A percentile compares a stretch with the other conserved stretches of the same genome.
Conservation (phyloP, 2,888 invertebrate genomes). For the Cantharis rufa region DNA sequence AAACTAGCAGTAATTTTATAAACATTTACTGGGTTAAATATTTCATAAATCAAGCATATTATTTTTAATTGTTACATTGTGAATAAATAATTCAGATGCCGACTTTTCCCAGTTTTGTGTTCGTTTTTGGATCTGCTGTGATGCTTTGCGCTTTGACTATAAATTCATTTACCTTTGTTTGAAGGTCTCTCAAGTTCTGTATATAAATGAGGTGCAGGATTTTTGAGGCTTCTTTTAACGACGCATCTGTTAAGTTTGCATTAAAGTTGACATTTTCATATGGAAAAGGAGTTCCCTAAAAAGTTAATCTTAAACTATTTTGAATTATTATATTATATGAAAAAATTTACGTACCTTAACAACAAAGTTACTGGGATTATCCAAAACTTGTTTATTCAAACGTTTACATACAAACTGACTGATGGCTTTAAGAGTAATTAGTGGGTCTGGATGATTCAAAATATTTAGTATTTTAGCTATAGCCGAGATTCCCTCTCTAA, state of each 20-base stretch:
- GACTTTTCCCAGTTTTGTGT: conserved; percentile 91
- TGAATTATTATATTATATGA: no score
- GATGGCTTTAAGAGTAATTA: conserved; percentile 73
- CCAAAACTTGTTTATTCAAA: conserved; percentile 63
- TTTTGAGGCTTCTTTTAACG: conserved; percentile 73
- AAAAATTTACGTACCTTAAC: no score
- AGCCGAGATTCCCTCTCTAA: conserved; percentile 78
- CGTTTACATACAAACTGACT: conserved; percentile 65
- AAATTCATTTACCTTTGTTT: conserved; percentile 92
- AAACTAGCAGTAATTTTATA: conserved; percentile 26
- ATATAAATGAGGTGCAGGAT: conserved; percentile 81
- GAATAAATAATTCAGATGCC: conserved; percentile 61
- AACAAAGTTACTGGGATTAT: conserved; percentile 59
- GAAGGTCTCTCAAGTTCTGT: conserved; percentile 81
- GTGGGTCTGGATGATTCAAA: conserved; percentile 79
- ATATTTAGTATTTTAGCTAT: conserved; percentile 81
- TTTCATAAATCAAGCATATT: background rate
- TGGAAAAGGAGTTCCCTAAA: conserved; percentile 70
- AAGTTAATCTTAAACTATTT: background rate
- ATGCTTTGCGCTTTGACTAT: conserved; percentile 90
- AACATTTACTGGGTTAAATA: background rate
- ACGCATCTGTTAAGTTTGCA: conserved; percentile 67
- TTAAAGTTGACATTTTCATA: conserved; percentile 70
- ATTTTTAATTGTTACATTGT: background rate
- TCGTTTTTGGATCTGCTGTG: conserved; percentile 96